Percentiles rank a stretch among this genome's conserved stretches.
Conservation (phyloP, 2,113 vertebrate species). For the Paralichthys olivaceus region DNA sequence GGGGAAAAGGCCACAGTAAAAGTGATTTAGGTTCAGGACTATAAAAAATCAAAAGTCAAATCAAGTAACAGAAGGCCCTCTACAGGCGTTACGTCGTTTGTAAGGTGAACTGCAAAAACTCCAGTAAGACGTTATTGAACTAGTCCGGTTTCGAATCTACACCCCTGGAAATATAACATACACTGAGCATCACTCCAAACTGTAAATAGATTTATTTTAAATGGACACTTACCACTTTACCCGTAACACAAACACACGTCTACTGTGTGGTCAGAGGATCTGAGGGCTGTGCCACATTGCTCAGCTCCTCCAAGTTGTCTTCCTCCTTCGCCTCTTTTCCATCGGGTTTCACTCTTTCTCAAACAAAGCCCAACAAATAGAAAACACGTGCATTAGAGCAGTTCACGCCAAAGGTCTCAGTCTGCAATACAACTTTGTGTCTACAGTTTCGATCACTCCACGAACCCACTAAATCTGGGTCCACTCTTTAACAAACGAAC, state of each 20-base stretch:
- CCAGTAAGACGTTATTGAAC: no score
- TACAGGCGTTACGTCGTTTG: no score
- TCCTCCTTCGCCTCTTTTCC: background rate
- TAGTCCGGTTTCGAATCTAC: no score
- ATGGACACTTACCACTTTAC: background rate
- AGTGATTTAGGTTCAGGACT: no score
- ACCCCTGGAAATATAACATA: no score
- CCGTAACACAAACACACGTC: background rate
- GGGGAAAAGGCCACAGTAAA: no score
- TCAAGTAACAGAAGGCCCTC: no score
- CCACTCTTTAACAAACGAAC: conserved; percentile 2
- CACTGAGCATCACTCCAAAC: no score
- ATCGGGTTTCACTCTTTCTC: background rate
- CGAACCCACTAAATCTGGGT: background rate
- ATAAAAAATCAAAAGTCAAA: no score
- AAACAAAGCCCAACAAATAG: background rate
- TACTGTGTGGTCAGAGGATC: background rate
- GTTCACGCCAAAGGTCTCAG: no score
- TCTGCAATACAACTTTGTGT: background rate
- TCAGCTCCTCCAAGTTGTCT: background rate
- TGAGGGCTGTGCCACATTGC: background rate
- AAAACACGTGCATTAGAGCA: background rate
- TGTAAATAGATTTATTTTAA: no score
- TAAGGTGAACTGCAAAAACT: no score
- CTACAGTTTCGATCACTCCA: background rate